phyloP scores from a whole-genome alignment of 1,140 invertebrate species.

The Cephus cinctus region DNA sequence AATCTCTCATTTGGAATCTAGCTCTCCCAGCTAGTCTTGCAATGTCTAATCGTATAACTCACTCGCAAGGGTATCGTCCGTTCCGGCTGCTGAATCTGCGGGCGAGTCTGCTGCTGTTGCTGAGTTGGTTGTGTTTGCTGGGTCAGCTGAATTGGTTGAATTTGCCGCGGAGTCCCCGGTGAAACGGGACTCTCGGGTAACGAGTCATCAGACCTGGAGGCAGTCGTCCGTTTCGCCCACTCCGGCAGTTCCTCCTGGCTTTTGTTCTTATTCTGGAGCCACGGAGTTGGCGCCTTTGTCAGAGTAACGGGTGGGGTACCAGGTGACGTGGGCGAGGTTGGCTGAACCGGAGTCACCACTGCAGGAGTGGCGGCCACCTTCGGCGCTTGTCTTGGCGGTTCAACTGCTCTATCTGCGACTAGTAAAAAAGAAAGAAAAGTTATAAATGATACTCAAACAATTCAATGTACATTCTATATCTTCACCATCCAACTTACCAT shows the following conservation, averaged over 20 bases:
- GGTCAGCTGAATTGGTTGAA: constrained; percentile 22
- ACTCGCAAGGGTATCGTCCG: constrained; percentile 42
- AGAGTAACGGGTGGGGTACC: constrained; percentile 50
- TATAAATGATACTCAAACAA: no score
- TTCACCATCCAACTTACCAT: no score
- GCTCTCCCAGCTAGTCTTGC: no score
- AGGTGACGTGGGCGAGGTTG: constrained; percentile 48
- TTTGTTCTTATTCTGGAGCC: constrained; percentile 57
- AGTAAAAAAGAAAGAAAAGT: no score
- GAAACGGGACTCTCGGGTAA: constrained; percentile 21
- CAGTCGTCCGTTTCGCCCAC: constrained; percentile 48
- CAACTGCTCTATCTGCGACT: no score
- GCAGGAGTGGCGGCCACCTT: no score
- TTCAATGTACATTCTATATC: no score
- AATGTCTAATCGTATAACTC: constrained; percentile 16
- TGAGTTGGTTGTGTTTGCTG: constrained; percentile 22
- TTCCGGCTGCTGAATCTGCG: constrained; percentile 20
- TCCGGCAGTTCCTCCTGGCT: constrained; percentile 50
- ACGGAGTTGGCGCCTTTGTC: constrained; percentile 61
- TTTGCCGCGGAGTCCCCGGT: constrained; percentile 6
- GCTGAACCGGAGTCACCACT: constrained; percentile 16
- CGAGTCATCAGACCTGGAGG: constrained; percentile 24
- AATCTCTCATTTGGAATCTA: not conserved
- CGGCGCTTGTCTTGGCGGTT: no score
- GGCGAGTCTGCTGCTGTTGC: constrained; percentile 8